A percentile compares a stretch with the other conserved stretches of the same genome.
Evolutionary conservation across 2,113 vertebrate genomes (phyloP).

Genomic region (Festucalex cinctus): DNA sequence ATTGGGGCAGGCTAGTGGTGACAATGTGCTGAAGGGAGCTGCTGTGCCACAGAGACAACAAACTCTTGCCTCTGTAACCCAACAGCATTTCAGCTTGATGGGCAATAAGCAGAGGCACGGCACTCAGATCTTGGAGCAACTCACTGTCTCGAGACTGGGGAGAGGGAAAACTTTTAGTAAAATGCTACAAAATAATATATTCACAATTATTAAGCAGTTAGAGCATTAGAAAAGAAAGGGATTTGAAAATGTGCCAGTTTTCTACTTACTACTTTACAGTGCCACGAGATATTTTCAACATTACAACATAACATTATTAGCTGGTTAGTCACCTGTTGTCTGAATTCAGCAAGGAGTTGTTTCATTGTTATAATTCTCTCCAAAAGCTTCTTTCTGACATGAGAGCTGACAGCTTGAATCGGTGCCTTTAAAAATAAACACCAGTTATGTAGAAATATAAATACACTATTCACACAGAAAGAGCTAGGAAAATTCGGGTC

Average conservation of each 20-base stretch:
- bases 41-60: conserved; percentile 60
- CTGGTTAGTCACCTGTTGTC: conserved; percentile 57
- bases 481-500: neutral
- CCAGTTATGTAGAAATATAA: neutral
- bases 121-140: conserved; percentile 64
- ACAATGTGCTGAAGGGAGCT: conserved; percentile 53
- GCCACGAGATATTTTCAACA: neutral
- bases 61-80: conserved; percentile 4
- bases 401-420: conserved; percentile 58
- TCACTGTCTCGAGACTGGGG: conserved; percentile 62
- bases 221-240: neutral
- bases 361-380: conserved; percentile 69
- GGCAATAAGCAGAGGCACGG: conserved; percentile 44
- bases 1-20: conserved; percentile 56
- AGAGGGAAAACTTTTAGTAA: neutral
- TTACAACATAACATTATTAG: neutral
- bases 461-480: neutral
- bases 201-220: neutral
- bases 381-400: conserved; percentile 62
- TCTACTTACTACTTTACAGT: neutral
- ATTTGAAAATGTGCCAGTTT: neutral
- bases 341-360: conserved; percentile 58
- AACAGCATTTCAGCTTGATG: conserved; percentile 58
- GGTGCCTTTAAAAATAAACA: conserved; percentile 58
- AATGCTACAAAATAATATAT: neutral